Conservation (phyloP, 2,888 invertebrate species). For the Drosophila kanekoi region DNA sequence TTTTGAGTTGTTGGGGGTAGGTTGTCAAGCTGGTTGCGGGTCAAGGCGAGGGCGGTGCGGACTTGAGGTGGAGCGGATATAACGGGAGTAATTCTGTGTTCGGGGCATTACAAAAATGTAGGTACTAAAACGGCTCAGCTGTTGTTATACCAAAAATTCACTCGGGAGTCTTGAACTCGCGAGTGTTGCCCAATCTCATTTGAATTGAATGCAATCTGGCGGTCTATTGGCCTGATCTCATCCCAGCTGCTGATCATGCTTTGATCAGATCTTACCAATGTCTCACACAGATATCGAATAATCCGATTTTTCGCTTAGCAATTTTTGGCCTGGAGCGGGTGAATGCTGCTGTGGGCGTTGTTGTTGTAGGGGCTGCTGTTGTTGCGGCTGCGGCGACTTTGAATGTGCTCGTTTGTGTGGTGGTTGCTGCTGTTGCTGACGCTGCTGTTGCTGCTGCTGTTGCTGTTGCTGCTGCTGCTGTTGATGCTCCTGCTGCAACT, state of each 20-base stretch:
- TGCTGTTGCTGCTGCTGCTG: slow-evolving; percentile 75
- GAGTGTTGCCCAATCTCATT: slow-evolving; percentile 25
- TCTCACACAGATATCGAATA: slow-evolving; percentile 91
- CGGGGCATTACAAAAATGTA: slow-evolving; percentile 63
- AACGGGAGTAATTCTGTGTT: slow-evolving; percentile 38
- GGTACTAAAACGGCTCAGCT: slow-evolving; percentile 71
- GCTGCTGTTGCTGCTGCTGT: slow-evolving; percentile 86
- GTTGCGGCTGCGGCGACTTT: slow-evolving; percentile 78
- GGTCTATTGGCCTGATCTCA: slow-evolving; percentile 55
- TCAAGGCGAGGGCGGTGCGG: slow-evolving; percentile 38
- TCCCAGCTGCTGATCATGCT: slow-evolving; percentile 54
- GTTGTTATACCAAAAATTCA: slow-evolving; percentile 23
- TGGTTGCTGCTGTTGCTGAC: slow-evolving; percentile 57
- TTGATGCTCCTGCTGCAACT: slow-evolving; percentile 80
- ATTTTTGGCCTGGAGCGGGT: slow-evolving; percentile 85
- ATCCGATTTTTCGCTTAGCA: slow-evolving; percentile 88
- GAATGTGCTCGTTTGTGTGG: slow-evolving; percentile 70
- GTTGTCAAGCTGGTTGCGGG: slow-evolving; percentile 50
- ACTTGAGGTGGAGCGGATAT: slow-evolving; percentile 24
- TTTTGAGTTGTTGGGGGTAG: slow-evolving; percentile 30
- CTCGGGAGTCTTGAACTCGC: slow-evolving; percentile 16
- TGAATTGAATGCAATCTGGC: slow-evolving; percentile 6
- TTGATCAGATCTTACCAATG: slow-evolving; percentile 78
- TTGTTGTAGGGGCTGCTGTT: slow-evolving; percentile 75
- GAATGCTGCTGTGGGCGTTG: slow-evolving; percentile 83